These are phyloP conservation scores for Colletes collaris DNA, from an alignment of 2,888 invertebrate species.

Conservation along the genomic window DNA sequence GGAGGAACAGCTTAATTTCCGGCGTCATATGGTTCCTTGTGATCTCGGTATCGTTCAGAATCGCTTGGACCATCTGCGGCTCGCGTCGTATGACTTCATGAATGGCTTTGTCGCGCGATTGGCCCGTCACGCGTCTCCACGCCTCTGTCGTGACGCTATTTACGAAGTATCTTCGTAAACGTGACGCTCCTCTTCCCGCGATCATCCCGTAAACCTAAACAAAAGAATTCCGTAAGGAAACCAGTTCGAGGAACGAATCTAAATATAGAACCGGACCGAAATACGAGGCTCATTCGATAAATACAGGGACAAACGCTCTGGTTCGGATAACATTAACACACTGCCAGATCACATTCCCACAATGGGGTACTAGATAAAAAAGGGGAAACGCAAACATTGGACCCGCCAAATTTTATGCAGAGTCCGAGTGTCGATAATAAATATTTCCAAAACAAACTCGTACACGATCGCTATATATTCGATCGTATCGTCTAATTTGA, in stretches of 20 bases:
- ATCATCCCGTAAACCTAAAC: constrained; percentile 26
- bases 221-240: background rate
- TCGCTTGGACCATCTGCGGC: constrained; percentile 21
- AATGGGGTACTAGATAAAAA: too few relatives aligned
- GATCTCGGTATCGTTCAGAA: constrained; percentile 71
- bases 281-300: too few relatives aligned
- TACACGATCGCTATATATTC: too few relatives aligned
- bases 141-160: background rate
- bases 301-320: too few relatives aligned
- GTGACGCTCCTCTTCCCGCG: background rate
- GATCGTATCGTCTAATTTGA: too few relatives aligned
- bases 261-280: constrained; percentile 25
- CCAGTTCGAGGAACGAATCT: background rate
- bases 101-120: background rate
- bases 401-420: too few relatives aligned
- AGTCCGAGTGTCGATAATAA: too few relatives aligned
- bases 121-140: constrained; percentile 3
- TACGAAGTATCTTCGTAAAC: background rate
- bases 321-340: too few relatives aligned
- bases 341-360: too few relatives aligned
- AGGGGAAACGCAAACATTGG: too few relatives aligned
- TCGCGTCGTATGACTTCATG: constrained; percentile 4
- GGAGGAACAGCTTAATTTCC: constrained; percentile 86
- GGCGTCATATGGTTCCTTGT: constrained; percentile 86
- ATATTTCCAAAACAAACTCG: too few relatives aligned